phyloP scores from a whole-genome alignment of 2,888 invertebrate genomes.

The Synergus umbraculus region DNA sequence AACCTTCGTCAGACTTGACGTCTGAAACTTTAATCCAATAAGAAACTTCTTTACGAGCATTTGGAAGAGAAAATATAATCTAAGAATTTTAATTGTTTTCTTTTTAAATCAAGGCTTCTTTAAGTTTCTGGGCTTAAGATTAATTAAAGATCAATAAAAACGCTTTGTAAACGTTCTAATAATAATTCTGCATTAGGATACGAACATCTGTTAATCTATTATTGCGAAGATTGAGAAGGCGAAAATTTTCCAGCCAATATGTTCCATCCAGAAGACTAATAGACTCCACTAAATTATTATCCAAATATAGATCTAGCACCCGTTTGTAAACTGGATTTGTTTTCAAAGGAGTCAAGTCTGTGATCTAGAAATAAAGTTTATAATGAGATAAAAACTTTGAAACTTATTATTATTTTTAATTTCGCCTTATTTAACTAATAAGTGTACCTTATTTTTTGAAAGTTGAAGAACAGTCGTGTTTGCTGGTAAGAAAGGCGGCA shows the following conservation, averaged over 20 bases:
- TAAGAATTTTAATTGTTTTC: too few relatives aligned
- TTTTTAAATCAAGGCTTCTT: too few relatives aligned
- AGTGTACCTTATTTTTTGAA: conserved; percentile 82
- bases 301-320: conserved; percentile 86
- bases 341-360: conserved; percentile 81
- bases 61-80: too few relatives aligned
- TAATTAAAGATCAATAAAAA: neutral
- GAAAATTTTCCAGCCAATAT: conserved; percentile 87
- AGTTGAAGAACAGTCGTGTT: conserved; percentile 84
- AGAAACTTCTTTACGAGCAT: too few relatives aligned
- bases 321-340: conserved; percentile 84
- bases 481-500: conserved; percentile 82
- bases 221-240: conserved; percentile 86
- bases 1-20: too few relatives aligned
- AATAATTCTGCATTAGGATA: conserved; percentile 45
- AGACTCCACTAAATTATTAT: conserved; percentile 85
- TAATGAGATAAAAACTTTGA: conserved; percentile 38
- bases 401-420: conserved; percentile 3
- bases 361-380: conserved; percentile 78
- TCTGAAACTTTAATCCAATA: too few relatives aligned
- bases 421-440: neutral
- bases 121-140: neutral
- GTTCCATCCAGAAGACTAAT: conserved; percentile 86
- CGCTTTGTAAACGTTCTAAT: conserved; percentile 36
- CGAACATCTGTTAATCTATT: conserved; percentile 86